Conservation (phyloP, 2,113 vertebrate genomes). For the Oostethus manadensis region DNA sequence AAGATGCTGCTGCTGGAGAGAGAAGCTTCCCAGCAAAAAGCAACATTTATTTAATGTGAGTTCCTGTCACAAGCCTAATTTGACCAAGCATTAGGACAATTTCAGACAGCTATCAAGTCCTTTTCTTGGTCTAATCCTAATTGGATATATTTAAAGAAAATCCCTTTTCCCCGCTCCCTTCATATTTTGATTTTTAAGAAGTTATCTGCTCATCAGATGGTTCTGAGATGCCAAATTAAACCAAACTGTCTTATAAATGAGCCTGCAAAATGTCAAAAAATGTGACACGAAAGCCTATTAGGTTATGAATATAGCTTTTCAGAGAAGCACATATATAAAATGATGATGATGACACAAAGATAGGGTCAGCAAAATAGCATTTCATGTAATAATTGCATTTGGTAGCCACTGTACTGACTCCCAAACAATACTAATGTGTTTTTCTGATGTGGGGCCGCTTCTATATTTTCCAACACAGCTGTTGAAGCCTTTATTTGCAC, state of each 20-base stretch:
- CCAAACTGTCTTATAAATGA: neutral
- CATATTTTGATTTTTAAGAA: neutral
- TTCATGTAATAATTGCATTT: constrained; percentile 1
- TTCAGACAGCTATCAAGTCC: neutral
- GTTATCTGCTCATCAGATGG: neutral
- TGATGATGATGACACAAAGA: neutral
- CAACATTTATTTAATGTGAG: neutral
- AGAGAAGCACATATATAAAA: neutral
- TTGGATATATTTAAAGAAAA: neutral
- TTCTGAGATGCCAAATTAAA: neutral
- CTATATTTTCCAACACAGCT: constrained; percentile 34
- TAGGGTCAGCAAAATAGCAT: neutral
- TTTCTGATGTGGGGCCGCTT: constrained; percentile 17
- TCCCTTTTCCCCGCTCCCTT: neutral
- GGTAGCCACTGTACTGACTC: neutral
- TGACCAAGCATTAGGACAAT: neutral
- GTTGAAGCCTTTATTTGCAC: constrained; percentile 41
- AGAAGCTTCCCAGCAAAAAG: neutral
- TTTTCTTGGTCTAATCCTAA: neutral
- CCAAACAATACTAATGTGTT: constrained; percentile 6
- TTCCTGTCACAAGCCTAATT: neutral
- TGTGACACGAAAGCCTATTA: neutral
- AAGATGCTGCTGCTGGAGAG: neutral
- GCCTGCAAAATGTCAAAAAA: neutral
- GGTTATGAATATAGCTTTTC: neutral